Evolutionary conservation across 2,888 invertebrate genomes (phyloP), one percentile per base, ranked within the genome.

Genomic region (Dascillus cervinus): DNA sequence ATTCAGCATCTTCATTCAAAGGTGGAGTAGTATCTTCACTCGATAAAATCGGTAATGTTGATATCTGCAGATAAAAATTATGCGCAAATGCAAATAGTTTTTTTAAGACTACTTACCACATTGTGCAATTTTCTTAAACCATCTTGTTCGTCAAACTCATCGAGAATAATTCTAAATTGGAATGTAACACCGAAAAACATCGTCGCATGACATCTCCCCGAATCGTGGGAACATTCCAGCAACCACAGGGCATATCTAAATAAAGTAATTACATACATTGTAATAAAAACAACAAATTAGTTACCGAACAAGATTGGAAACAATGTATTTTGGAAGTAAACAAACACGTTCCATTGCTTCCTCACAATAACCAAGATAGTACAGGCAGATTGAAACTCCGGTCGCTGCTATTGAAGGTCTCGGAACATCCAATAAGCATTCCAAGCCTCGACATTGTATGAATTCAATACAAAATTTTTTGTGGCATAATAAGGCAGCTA

Each of bases 391-490:
- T 0, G 95, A 90, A 2, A 96, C 95, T 8, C 92, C 97, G 0
- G 95, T 95, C 1, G 96, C 91, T 1, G 96, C 92, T 27, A 96
- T 83, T 15, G 94, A 92, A 0, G 94, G 95, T 14, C 91, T 73
- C 1, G 92, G 90, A 2, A 98, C 89, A 58, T 87, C 84, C 8
- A 97, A 69, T 28, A 97, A 72, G 39, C 79, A 77, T 75, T 89
- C 82, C 23, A 98, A 63, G 0, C 96, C 97, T 13, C 85, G 84
- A 58, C 80, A 78, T 34, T 85, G 79, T 27, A 98, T 82, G 62
- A 97, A 97, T 60, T 97, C 96, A 14, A 96, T 80, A 0, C 92
- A 90, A 69, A 98, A 96, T 64, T 96, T 96, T 69, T 97, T 97
- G 65, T 98, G 97, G 58, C 96, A 96, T 8, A 98, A 72, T 39